Percentiles rank a stretch among this genome's conserved stretches.
Conservation (phyloP, 2,797 vertebrate species). For the Lindbergichthys nudifrons region DNA sequence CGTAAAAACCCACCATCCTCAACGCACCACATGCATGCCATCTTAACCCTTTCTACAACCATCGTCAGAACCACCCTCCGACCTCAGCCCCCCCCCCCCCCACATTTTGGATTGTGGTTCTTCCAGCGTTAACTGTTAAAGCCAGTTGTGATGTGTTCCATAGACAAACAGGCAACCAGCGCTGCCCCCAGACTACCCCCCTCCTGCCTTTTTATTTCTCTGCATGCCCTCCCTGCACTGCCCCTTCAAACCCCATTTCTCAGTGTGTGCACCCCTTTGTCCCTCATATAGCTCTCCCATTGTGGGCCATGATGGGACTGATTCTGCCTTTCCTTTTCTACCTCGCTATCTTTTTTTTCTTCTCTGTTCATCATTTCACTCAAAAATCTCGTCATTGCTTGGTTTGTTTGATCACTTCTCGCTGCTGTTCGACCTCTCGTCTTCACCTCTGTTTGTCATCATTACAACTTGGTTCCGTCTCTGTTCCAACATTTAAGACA, state of each 20-base stretch:
- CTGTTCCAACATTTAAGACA: conserved; percentile 58
- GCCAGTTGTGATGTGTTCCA: conserved; percentile 89
- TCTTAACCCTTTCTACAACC: conserved; percentile 39
- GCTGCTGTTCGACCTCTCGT: conserved; percentile 18
- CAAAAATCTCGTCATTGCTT: conserved; percentile 50
- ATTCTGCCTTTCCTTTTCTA: conserved; percentile 28
- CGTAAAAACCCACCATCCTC: conserved; percentile 15
- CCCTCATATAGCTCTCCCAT: conserved; percentile 46
- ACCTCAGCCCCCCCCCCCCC: conserved; percentile 1
- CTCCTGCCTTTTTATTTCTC: conserved; percentile 65
- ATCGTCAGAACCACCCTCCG: neutral
- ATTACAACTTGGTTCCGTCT: conserved; percentile 13
- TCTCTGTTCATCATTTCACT: conserved; percentile 40
- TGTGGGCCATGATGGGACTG: conserved; percentile 46
- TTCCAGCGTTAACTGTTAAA: conserved; percentile 86
- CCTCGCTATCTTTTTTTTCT: conserved; percentile 10
- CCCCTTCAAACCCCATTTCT: conserved; percentile 40
- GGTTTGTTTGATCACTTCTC: neutral
- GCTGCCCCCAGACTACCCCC: conserved; percentile 87
- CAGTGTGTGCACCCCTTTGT: conserved; percentile 29
- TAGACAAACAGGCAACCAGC: conserved; percentile 99
- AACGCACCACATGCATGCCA: conserved; percentile 58
- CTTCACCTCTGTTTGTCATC: conserved; percentile 13
- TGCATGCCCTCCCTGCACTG: conserved; percentile 68
- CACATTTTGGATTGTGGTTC: conserved; percentile 75